A percentile compares a stretch with the other conserved stretches of the same genome.
Evolutionary conservation across 2,888 invertebrate species (phyloP).

Genomic region (Hemistola chrysoprasaria): DNA sequence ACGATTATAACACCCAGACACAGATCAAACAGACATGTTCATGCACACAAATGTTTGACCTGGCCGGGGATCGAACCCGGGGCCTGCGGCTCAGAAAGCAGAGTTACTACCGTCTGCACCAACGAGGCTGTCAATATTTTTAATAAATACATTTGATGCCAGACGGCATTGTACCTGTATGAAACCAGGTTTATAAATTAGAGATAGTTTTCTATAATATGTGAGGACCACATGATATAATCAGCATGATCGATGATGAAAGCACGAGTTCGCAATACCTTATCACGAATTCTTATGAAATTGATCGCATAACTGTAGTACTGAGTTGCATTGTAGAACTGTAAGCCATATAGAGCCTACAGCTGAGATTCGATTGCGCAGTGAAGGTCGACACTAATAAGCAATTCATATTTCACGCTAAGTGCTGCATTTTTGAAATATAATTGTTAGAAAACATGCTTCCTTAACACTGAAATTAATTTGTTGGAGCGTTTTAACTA

Average conservation of each 20-base stretch:
- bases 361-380: slow-evolving; percentile 38
- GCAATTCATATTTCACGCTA: slow-evolving; percentile 31
- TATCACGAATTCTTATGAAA: slow-evolving; percentile 52
- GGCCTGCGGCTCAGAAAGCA: too few relatives aligned
- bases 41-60: too few relatives aligned
- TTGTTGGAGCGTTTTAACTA: slow-evolving; percentile 9
- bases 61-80: too few relatives aligned
- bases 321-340: slow-evolving; percentile 37
- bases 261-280: slow-evolving; percentile 25
- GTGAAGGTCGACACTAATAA: slow-evolving; percentile 39
- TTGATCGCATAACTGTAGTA: slow-evolving; percentile 39
- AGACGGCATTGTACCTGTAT: too few relatives aligned
- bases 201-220: too few relatives aligned
- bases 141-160: too few relatives aligned
- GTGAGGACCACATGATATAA: slow-evolving; percentile 6
- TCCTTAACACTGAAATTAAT: slow-evolving; percentile 20
- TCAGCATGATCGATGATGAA: slow-evolving; percentile 19
- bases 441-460: slow-evolving; percentile 20
- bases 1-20: too few relatives aligned
- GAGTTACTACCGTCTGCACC: too few relatives aligned
- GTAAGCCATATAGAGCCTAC: slow-evolving; percentile 36
- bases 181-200: too few relatives aligned
- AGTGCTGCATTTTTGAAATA: slow-evolving; percentile 23
- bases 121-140: too few relatives aligned
- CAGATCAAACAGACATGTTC: too few relatives aligned